Percentiles rank a stretch among this genome's conserved stretches.
These are phyloP conservation scores for Temnothorax curvispinosus DNA, from an alignment of 1,140 invertebrate genomes.

Conservation along the genomic window DNA sequence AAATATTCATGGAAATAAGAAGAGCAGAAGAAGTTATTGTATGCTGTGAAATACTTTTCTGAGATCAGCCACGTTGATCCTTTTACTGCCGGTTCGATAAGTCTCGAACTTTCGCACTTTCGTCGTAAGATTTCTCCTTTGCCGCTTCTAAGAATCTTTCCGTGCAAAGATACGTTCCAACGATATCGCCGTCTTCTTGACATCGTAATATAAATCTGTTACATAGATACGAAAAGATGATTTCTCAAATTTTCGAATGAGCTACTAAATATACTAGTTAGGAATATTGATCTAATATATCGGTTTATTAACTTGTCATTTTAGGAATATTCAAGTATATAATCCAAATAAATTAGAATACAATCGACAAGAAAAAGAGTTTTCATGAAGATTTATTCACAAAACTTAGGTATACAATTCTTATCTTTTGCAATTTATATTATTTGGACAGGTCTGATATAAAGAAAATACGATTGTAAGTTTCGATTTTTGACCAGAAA, in stretches of 20 bases:
- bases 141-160: constrained; percentile 20
- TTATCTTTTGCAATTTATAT: not conserved
- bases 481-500: not conserved
- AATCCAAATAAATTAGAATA: not conserved
- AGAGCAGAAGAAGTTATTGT: constrained; percentile 47
- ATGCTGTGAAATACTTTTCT: constrained; percentile 54
- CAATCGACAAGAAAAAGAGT: not conserved
- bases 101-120: constrained; percentile 55
- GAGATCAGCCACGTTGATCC: constrained; percentile 57
- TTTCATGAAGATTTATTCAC: not conserved
- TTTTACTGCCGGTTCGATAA: constrained; percentile 55
- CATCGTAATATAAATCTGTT: not conserved
- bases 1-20: constrained; percentile 51
- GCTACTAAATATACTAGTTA: not conserved
- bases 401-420: not conserved
- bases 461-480: not conserved
- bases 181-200: constrained; percentile 5
- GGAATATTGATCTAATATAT: not conserved
- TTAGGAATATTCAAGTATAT: not conserved
- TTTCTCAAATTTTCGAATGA: not conserved
- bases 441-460: not conserved
- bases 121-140: constrained; percentile 37
- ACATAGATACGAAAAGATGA: not conserved
- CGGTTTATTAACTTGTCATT: not conserved
- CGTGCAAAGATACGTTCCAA: not conserved